These are phyloP conservation scores for Buphagus erythrorhynchus DNA, from an alignment of 2,797 vertebrate species.

Conservation along the genomic window DNA sequence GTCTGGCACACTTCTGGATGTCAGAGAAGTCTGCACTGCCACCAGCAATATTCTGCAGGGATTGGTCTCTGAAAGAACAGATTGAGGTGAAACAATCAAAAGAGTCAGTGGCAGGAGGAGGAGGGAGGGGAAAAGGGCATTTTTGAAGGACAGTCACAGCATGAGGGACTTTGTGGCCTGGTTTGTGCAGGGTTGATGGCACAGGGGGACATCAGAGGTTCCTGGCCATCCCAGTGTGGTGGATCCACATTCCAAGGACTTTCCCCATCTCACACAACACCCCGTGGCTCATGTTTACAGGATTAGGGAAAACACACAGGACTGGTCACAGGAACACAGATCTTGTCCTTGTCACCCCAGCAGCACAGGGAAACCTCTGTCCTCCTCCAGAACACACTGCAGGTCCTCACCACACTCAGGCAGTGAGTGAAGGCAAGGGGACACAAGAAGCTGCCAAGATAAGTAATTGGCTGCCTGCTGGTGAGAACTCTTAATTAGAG, in stretches of 20 bases:
- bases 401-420: accelerated
- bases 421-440: not conserved
- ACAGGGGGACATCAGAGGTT: not conserved
- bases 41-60: slow-evolving; percentile 25
- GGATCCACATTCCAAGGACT: not conserved
- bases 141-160: not conserved
- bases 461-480: not conserved
- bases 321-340: accelerated
- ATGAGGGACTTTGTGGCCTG: not conserved
- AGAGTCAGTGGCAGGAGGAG: not conserved
- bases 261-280: not conserved
- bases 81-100: slow-evolving; percentile 8
- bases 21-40: not conserved
- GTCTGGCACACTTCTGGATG: slow-evolving; percentile 39
- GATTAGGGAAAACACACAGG: accelerated
- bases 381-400: accelerated
- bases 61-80: slow-evolving; percentile 18
- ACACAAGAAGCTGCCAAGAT: not conserved
- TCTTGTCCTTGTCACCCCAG: not conserved
- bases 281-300: not conserved
- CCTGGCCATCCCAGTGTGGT: accelerated
- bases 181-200: accelerated
- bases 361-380: not conserved
- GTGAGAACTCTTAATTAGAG: slow-evolving; percentile 21
- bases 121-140: not conserved